Base-by-base conservation (phyloP, 2,113 vertebrate species). In the Barnardius zonarius region DNA sequence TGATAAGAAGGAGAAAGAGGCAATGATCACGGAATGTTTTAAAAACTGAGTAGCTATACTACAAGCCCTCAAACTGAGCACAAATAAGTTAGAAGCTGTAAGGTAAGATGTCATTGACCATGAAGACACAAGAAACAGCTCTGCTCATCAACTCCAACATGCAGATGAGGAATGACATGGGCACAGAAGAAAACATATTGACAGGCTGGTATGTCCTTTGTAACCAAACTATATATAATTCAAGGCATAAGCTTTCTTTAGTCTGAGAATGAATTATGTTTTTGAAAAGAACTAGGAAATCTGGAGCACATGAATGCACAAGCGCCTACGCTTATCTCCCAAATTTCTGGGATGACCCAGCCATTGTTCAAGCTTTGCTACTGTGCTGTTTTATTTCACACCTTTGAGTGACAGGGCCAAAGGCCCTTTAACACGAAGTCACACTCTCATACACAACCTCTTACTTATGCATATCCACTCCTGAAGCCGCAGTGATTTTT, bases 391-490 rank as follows among this genome's bases (percentile, higher is more conserved):
- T 77, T 25, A 49, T 44, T 25, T 6, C 22, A 48, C 31, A 25
- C 13, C 35, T 20, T 15, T 3, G 30, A 78, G 25, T 8, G 31
- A 27, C 3, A 5, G 9, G 11, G 25, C 28, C 35, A 62, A 66
- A 62, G 41, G 41, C 33, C 16, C 23, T 46, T 75, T 64, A 35
- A 54, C 10, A 3, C 2, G 4, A n/a, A 37, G 18, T 51, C 25
- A 22, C 25, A 11, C 39, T n/a, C 41, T 46, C 41, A 91, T 57
- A 72, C 12, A 51, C 7, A 12, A 13, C 8, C 12, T 67, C 20
- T 0, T 0, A 49, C 13, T 31, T 35, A 55, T 4, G 12, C 43
- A 1, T 3, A 37, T 43, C 46, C 35, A 27, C 22, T 39, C 57
- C 20, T n/a, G 13, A 5, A 76, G 17, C 5, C 6, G 4, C 79